Evolutionary conservation across 2,888 invertebrate genomes (phyloP), one percentile per base, ranked within the genome.

Genomic region (Malacosoma neustria): DNA sequence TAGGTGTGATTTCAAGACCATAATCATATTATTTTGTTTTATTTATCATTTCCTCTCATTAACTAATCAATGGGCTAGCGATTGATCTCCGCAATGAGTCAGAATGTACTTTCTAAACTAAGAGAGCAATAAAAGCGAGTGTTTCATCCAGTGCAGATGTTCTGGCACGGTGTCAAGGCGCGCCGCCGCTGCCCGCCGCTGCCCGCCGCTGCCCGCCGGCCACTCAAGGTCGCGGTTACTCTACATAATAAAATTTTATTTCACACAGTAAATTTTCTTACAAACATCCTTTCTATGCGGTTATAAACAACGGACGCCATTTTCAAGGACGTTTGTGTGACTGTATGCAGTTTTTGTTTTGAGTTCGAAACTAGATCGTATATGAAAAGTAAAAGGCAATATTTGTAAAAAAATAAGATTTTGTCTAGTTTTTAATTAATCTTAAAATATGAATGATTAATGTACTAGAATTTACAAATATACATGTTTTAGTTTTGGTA

Each of bases 211-310:
- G 41, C 33, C 6, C 22, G 32, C 40, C 41, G 46, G 49, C 51
- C 30, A 35, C 38, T 53, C 72, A 73, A 75, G 79, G 77, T 74
- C 74, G 67, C 45, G 54, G 63, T 54, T 60, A 60, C 51, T 43
- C 56, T 52, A 49, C 47, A 53, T 48, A 54, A 63, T 64, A 60
- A 60, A 57, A 59, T 55, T 22, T 37, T 51, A 53, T 51, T 51
- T 39, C 46, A 37, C 43, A 42, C 41, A 36, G 47, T 63, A 59
- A 60, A 58, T 58, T 54, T 34, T 39, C 51, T 53, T 51, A 48
- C 35, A 32, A 36, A 40, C 41, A 36, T 36, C 38, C 15, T 13
- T 14, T 13, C 32, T 33, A 11, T 35, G 30, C 30, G 12, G 35
- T 29, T 29, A 38, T 34, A 38, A 38, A 44, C 37, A 39, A 38